phyloP scores from a whole-genome alignment of 2,797 vertebrate genomes.

The Hippocampus kuda region DNA sequence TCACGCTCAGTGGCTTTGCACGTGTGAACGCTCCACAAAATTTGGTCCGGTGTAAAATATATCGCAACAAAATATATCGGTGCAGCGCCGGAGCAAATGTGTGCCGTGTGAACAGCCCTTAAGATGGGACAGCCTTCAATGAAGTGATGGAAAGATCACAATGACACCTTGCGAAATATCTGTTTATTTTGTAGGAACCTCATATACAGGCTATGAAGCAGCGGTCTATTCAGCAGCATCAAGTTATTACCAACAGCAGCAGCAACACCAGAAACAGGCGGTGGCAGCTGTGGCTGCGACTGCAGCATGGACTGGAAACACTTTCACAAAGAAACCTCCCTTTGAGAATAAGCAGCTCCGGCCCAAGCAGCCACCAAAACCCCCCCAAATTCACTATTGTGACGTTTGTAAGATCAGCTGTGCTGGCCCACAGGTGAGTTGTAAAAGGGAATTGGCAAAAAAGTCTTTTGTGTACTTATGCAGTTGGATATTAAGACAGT shows the following conservation, averaged over 20 bases:
- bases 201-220: slow-evolving; percentile 95
- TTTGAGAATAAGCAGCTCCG: slow-evolving; percentile 94
- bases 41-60: no score
- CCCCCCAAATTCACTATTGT: slow-evolving; percentile 97
- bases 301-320: slow-evolving; percentile 88
- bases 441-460: neutral
- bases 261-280: slow-evolving; percentile 77
- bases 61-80: no score
- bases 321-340: slow-evolving; percentile 90
- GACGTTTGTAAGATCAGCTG: slow-evolving; percentile 99
- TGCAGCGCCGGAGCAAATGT: no score
- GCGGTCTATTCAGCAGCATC: slow-evolving; percentile 97
- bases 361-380: slow-evolving; percentile 92
- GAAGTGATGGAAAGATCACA: neutral
- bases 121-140: no score
- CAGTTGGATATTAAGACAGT: neutral
- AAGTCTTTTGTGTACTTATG: neutral
- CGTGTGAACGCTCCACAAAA: no score
- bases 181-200: slow-evolving; percentile 70
- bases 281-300: slow-evolving; percentile 85
- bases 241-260: slow-evolving; percentile 87
- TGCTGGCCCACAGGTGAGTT: slow-evolving; percentile 89
- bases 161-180: neutral
- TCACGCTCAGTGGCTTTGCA: no score
- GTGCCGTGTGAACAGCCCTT: no score